These are phyloP conservation scores for Drosophila tristis DNA, from an alignment of 1,140 invertebrate genomes.

Conservation along the genomic window DNA sequence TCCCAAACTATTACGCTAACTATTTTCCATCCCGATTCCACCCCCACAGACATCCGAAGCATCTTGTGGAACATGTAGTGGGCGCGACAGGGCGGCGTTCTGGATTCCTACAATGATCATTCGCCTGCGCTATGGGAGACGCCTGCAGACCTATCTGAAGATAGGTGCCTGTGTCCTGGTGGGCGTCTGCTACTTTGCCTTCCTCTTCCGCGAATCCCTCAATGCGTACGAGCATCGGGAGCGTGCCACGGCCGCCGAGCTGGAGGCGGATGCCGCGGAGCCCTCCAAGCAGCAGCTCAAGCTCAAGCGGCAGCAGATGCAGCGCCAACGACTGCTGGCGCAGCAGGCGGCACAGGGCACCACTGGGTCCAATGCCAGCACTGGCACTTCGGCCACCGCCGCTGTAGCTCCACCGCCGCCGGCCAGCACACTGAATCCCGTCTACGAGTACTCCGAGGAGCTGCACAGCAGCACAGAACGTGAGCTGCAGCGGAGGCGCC, in stretches of 20 bases:
- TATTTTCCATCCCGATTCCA: not conserved
- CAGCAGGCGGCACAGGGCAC: slow-evolving; percentile 31
- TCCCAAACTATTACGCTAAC: no score
- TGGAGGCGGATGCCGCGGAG: slow-evolving; percentile 45
- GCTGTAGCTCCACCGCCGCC: slow-evolving; percentile 5
- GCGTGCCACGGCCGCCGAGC: slow-evolving; percentile 41
- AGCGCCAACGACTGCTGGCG: slow-evolving; percentile 47
- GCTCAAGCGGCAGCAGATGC: slow-evolving; percentile 58
- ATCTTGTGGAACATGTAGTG: slow-evolving; percentile 46
- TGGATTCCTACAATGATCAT: slow-evolving; percentile 65
- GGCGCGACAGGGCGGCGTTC: not conserved
- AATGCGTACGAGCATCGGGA: slow-evolving; percentile 77
- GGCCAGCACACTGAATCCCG: slow-evolving; percentile 74
- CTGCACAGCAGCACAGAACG: slow-evolving; percentile 76
- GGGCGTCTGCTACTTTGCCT: slow-evolving; percentile 77
- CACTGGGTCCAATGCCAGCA: slow-evolving; percentile 9
- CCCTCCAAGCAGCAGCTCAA: slow-evolving; percentile 64
- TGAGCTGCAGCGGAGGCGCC: slow-evolving; percentile 58
- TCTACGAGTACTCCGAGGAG: slow-evolving; percentile 83
- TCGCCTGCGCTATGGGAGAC: slow-evolving; percentile 70
- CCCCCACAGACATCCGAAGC: not conserved
- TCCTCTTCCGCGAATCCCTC: slow-evolving; percentile 78
- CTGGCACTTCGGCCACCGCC: not conserved
- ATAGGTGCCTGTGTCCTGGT: slow-evolving; percentile 64
- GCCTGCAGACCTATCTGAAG: slow-evolving; percentile 76